Evolutionary conservation across 2,888 invertebrate genomes (phyloP).

Genomic region (Cephus sareptanus): DNA sequence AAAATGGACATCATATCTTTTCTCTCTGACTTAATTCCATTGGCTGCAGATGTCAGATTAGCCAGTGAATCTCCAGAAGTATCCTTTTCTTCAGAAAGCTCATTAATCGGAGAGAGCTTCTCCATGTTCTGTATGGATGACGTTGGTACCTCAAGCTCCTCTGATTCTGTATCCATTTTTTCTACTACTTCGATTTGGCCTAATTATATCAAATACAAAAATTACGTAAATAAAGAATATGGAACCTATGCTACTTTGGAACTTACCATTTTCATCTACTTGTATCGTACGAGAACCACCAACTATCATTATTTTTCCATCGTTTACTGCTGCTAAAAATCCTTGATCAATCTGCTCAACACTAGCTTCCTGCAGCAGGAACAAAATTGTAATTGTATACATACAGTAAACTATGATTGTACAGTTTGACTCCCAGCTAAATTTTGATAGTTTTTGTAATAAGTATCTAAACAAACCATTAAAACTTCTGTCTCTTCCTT

Average conservation of each 20-base stretch:
- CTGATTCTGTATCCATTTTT: conserved; percentile 33
- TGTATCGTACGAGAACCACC: conserved; percentile 50
- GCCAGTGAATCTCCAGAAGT: conserved; percentile 30
- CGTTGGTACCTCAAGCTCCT: background rate
- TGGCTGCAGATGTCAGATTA: conserved; percentile 36
- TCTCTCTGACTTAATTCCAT: conserved; percentile 1
- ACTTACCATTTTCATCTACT: conserved; percentile 55
- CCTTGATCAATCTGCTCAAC: conserved; percentile 32
- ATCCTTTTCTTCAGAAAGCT: conserved; percentile 21
- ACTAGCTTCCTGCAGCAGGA: conserved; percentile 24
- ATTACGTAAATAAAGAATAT: no score
- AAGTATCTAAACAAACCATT: conserved; percentile 22
- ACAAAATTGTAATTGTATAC: background rate
- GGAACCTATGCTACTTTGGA: no score
- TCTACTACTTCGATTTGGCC: conserved; percentile 54
- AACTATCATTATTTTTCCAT: conserved; percentile 56
- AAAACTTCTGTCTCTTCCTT: conserved; percentile 31
- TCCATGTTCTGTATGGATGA: background rate
- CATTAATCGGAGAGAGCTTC: conserved; percentile 1
- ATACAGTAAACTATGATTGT: background rate
- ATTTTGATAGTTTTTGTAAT: background rate
- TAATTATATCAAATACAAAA: conserved; percentile 15
- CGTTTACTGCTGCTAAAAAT: conserved; percentile 51
- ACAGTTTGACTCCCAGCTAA: background rate
- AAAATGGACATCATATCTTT: conserved; percentile 42